A percentile compares a stretch with the other conserved stretches of the same genome.
Evolutionary conservation across 2,113 vertebrate species (phyloP).

Genomic region (Ia io): DNA sequence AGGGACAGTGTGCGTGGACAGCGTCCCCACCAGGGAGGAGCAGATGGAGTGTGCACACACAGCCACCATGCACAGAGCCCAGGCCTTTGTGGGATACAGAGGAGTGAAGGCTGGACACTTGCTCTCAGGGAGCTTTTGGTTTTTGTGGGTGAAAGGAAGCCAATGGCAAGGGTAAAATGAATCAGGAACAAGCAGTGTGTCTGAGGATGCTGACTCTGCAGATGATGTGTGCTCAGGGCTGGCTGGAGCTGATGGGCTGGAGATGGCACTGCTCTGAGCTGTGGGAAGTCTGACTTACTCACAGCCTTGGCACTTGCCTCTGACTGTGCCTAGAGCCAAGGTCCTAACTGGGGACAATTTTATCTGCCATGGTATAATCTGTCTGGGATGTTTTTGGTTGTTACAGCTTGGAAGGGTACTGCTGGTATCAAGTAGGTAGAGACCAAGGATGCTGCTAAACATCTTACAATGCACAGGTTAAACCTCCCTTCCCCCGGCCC

Average conservation of each 20-base stretch:
- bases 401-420: background rate
- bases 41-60: background rate
- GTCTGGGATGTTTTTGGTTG: background rate
- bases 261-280: background rate
- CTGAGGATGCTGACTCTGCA: background rate
- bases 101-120: background rate
- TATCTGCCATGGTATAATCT: background rate
- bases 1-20: background rate
- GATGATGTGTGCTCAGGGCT: background rate
- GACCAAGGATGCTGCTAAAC: background rate
- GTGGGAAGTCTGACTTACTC: background rate
- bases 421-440: background rate
- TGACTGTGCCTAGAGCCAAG: background rate
- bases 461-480: background rate
- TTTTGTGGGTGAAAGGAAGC: background rate
- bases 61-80: fast-evolving
- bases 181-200: background rate
- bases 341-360: background rate
- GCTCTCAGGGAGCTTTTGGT: background rate
- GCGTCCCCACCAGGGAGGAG: background rate
- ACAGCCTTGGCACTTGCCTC: background rate
- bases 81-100: background rate
- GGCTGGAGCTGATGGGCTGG: background rate
- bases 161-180: background rate
- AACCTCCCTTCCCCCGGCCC: fast-evolving